Percentiles rank a stretch among this genome's conserved stretches.
Evolutionary conservation across 2,797 vertebrate species (phyloP).

Genomic region (Choloepus didactylus): DNA sequence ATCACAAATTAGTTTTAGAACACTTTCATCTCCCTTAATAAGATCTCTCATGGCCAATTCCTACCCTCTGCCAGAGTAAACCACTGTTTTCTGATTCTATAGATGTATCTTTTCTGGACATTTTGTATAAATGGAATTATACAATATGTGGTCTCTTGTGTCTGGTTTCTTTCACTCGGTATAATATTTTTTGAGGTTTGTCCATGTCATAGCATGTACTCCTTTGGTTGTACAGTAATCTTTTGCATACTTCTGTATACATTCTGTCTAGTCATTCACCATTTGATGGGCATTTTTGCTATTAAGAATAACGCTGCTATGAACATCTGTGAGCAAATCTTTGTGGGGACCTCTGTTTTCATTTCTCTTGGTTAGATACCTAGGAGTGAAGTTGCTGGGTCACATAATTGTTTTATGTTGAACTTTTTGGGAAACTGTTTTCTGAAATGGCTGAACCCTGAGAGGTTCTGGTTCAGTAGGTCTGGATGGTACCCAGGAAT

Average conservation of each 20-base stretch:
- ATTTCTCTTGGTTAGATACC: not conserved
- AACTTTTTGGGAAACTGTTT: slow-evolving; percentile 61
- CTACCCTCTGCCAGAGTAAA: not conserved
- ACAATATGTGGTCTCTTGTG: not conserved
- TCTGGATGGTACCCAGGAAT: not conserved
- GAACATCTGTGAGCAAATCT: not conserved
- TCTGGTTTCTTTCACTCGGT: slow-evolving; percentile 32
- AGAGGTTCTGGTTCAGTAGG: not conserved
- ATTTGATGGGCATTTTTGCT: not conserved
- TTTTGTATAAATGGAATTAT: not conserved
- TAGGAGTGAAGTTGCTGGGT: not conserved
- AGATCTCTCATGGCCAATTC: not conserved
- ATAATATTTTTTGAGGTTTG: not conserved
- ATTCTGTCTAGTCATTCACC: not conserved
- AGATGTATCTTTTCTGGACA: not conserved
- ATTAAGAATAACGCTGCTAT: not conserved
- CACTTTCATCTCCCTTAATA: not conserved
- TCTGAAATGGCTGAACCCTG: not conserved
- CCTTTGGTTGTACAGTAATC: not conserved
- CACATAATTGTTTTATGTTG: not conserved
- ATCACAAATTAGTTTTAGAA: not conserved
- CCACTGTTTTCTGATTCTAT: not conserved
- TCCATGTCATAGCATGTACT: not conserved
- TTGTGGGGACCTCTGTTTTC: not conserved
- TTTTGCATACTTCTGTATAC: not conserved